Evolutionary conservation across 2,888 invertebrate genomes (phyloP), one percentile per base, ranked within the genome.

Genomic region (Nectonema munidae): DNA sequence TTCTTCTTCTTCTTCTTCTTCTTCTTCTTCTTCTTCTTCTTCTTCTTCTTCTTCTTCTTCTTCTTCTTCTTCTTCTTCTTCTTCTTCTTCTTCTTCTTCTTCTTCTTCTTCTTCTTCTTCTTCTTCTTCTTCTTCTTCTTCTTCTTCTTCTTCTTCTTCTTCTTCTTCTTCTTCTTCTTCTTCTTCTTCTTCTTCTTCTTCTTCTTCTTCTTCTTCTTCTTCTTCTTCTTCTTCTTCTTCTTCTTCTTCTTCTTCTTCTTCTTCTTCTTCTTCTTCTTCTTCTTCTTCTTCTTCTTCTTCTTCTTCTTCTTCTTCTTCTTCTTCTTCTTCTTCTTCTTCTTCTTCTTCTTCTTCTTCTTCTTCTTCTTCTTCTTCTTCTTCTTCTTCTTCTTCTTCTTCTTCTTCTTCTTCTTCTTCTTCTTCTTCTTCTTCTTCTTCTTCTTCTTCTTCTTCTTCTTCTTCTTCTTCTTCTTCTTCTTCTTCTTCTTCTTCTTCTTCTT

Each of bases 21-120:
- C 32, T 30, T 11, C 32, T 30, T 11, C 32, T 30, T 11, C 32
- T 30, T 11, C 32, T 30, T 11, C 32, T 30, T 11, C 32, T 30
- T 11, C 32, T 30, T 11, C 32, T 30, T 11, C 32, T 30, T 11
- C 32, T 30, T 11, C 32, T 30, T 11, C 32, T 30, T 11, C 32
- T 30, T 11, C 32, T 30, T 11, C 32, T 30, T 11, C 32, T 30
- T 11, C 32, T 30, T 11, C 32, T 30, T 11, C 32, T 30, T 11
- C 32, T 30, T 11, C 32, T 30, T 11, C 32, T 30, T 11, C 32
- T 30, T 11, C 32, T 30, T 11, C 32, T 30, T 11, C 32, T 30
- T 11, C 32, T 30, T 11, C 32, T 30, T 11, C 32, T 30, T 11
- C 32, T 30, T 11, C 32, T 30, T 11, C 32, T 30, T 11, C 32